Evolutionary conservation across 2,888 invertebrate genomes (phyloP).

Genomic region (Dasysyrphus albostriatus): DNA sequence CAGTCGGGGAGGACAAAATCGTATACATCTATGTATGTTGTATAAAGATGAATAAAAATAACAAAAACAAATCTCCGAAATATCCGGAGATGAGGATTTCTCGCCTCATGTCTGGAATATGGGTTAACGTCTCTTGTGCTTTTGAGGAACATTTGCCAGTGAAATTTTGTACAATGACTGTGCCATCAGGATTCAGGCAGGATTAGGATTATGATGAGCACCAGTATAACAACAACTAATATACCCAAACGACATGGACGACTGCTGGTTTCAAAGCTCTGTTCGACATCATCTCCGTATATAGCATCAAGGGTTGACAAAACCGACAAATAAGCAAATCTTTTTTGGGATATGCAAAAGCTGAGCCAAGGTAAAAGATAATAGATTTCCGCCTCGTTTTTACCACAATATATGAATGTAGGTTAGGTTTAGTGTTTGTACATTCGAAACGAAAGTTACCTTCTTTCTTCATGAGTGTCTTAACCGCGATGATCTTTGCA

Average conservation of each 20-base stretch:
- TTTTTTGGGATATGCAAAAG: conserved; percentile 34
- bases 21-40: no score
- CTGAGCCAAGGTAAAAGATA: conserved; percentile 54
- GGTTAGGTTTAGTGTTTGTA: neutral
- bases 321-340: conserved; percentile 68
- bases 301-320: conserved; percentile 49
- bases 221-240: neutral
- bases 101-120: conserved; percentile 61
- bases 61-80: conserved; percentile 39
- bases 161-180: conserved; percentile 55
- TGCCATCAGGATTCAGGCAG: conserved; percentile 38
- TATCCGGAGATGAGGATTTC: conserved; percentile 56
- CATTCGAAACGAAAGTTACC: neutral
- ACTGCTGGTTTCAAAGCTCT: conserved; percentile 33
- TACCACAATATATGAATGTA: neutral
- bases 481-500: conserved; percentile 44
- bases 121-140: conserved; percentile 6
- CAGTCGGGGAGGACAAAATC: neutral
- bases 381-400: conserved; percentile 31
- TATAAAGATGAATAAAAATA: neutral
- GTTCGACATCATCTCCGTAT: conserved; percentile 45
- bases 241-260: conserved; percentile 12
- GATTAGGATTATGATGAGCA: conserved; percentile 44
- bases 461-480: neutral
- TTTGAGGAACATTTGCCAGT: conserved; percentile 44